Evolutionary conservation across 35 echinoderm and acorn worm genomes (phyloP).

Genomic region (Ptychodera flava): DNA sequence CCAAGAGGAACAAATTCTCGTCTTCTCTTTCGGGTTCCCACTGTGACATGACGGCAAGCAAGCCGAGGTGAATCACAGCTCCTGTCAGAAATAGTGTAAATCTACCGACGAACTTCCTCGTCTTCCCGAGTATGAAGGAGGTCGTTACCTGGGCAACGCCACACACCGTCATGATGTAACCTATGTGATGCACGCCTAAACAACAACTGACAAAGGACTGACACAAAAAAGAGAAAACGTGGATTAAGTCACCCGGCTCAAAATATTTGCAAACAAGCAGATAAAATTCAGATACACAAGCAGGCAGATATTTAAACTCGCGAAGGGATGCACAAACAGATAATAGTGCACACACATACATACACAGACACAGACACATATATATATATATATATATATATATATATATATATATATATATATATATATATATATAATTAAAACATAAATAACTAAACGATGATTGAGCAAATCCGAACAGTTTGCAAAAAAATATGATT

Average conservation of each 20-base stretch:
- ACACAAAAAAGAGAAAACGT: background rate
- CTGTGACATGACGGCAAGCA: constrained; percentile 3
- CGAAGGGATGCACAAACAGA: too few relatives aligned
- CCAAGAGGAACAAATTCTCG: constrained; percentile 25
- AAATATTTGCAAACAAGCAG: background rate
- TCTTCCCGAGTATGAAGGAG: constrained; percentile 32
- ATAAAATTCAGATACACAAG: too few relatives aligned
- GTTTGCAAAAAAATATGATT: too few relatives aligned
- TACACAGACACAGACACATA: too few relatives aligned
- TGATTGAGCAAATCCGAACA: too few relatives aligned
- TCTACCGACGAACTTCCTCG: constrained; percentile 27
- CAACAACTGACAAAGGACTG: constrained; percentile 53
- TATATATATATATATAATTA: too few relatives aligned
- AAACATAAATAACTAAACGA: too few relatives aligned
- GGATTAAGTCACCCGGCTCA: background rate
- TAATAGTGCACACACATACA: too few relatives aligned
- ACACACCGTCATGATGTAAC: constrained; percentile 35
- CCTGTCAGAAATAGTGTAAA: constrained; percentile 24
- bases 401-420: too few relatives aligned
- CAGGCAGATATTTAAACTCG: too few relatives aligned
- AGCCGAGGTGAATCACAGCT: background rate
- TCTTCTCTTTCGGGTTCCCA: constrained; percentile 26
- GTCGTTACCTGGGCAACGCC: constrained; percentile 21
- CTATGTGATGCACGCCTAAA: constrained; percentile 27
- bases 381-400: too few relatives aligned